Conservation (phyloP, 2,888 invertebrate genomes). For the Sminthurides aquaticus region DNA sequence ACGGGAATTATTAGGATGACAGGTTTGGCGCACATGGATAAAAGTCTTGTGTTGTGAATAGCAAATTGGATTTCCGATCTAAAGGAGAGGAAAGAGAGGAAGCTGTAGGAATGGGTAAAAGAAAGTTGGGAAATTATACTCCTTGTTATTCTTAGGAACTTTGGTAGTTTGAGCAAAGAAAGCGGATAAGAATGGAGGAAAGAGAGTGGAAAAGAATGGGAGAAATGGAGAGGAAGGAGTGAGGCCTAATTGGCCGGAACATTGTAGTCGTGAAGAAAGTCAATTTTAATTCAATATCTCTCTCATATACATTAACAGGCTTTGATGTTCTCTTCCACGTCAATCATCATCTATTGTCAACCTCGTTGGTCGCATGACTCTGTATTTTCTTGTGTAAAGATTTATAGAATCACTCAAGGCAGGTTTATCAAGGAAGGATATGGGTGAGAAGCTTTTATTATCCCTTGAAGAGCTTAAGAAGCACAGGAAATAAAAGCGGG, state of each 20-base stretch:
- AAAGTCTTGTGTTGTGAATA: background rate
- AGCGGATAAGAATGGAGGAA: too few relatives aligned
- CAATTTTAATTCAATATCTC: background rate
- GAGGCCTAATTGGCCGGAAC: background rate
- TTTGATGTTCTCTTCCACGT: background rate
- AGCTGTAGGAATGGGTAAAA: background rate
- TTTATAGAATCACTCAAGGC: too few relatives aligned
- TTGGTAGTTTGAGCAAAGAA: background rate
- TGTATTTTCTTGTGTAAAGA: too few relatives aligned
- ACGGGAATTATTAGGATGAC: background rate
- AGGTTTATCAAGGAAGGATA: too few relatives aligned
- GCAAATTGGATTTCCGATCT: background rate
- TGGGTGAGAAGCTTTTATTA: too few relatives aligned
- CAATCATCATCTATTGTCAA: background rate
- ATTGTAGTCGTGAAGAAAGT: background rate
- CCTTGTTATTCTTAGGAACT: background rate
- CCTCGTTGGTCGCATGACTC: too few relatives aligned
- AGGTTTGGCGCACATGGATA: background rate
- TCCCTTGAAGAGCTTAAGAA: too few relatives aligned
- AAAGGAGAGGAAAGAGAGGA: background rate
- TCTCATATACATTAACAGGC: background rate
- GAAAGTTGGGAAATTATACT: background rate
- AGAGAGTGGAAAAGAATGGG: too few relatives aligned
- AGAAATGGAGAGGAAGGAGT: background rate
- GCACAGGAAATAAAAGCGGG: too few relatives aligned